phyloP scores from a whole-genome alignment of 2,797 vertebrate genomes.

The Anabacerthia variegaticeps region DNA sequence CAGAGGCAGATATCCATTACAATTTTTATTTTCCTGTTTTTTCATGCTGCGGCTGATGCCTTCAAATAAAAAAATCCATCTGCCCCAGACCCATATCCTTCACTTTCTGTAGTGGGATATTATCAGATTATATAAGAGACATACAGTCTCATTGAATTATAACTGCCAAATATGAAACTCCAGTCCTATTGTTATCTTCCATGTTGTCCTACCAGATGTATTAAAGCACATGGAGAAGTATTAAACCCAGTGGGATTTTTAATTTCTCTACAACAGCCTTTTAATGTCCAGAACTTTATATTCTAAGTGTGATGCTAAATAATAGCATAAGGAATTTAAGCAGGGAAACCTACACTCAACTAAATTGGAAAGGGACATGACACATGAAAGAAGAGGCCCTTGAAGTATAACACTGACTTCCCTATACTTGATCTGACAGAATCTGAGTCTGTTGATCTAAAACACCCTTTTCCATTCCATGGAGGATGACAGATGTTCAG shows the following conservation, averaged over 20 bases:
- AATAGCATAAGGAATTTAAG: neutral
- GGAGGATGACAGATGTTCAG: constrained; percentile 46
- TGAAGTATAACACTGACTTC: neutral
- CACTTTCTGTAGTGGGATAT: neutral
- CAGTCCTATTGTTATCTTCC: neutral
- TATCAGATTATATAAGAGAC: neutral
- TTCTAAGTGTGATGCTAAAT: neutral
- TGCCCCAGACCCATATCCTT: neutral
- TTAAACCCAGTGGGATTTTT: neutral
- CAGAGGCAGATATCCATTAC: neutral
- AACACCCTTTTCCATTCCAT: neutral
- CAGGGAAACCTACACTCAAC: neutral
- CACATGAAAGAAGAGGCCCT: neutral
- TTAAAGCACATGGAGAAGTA: neutral
- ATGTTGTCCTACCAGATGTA: neutral
- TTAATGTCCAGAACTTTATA: neutral
- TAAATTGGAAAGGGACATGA: neutral
- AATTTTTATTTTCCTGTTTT: neutral
- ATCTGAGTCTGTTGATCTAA: constrained; percentile 6
- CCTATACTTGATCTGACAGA: neutral
- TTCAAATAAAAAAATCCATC: neutral
- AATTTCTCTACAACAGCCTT: neutral
- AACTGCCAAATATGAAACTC: neutral
- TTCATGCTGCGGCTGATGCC: neutral
- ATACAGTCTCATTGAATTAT: neutral